Base-by-base conservation (phyloP, 2,113 vertebrate species). In the Salvator merianae region DNA sequence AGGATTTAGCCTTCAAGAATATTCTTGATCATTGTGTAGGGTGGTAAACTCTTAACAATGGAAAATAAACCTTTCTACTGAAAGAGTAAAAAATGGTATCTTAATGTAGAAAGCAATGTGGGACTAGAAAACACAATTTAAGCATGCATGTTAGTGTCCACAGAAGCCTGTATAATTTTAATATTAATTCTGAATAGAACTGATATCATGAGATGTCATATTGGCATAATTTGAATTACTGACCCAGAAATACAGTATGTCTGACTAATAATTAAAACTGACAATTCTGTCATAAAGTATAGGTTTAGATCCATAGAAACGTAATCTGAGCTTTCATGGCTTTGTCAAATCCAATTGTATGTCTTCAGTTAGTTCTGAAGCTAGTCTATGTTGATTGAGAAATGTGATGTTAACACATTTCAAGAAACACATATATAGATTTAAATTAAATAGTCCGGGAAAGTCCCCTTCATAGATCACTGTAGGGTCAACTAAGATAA, bases 211-310 rank as follows among this genome's bases (percentile, higher is more conserved):
- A 93, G 88, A 77, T 93, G 92, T 92, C 76, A 94, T 81, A 93
- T 91, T 88, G 71, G 89, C 87, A 91, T 95, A 94, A 95, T 95
- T 92, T 94, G 88, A 90, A 83, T 76, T 92, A 84, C 78, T 89
- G 92, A 93, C 88, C 84, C 84, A 95, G 92, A 94, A 92, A 88
- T 91, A 20, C 16, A 59, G 14, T 59, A 75, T 92, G 83, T 86
- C 50, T 78, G 86, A 92, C 73, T 90, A 91, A 92, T 93, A 95
- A 96, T 96, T 94, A 94, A 95, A 94, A 59, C 90, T 95, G 96
- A 95, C 94, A 95, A 94, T 93, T 91, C 91, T 96, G 95, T 95
- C 96, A 93, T 91, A 93, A 94, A 91, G 80, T 94, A 43, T 96
- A 93, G 90, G 81, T 94, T 95, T 93, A 59, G 55, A 16, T 16